Evolutionary conservation across 2,888 invertebrate species (phyloP), one percentile per base, ranked within the genome.

Genomic region (Agelastica alni): DNA sequence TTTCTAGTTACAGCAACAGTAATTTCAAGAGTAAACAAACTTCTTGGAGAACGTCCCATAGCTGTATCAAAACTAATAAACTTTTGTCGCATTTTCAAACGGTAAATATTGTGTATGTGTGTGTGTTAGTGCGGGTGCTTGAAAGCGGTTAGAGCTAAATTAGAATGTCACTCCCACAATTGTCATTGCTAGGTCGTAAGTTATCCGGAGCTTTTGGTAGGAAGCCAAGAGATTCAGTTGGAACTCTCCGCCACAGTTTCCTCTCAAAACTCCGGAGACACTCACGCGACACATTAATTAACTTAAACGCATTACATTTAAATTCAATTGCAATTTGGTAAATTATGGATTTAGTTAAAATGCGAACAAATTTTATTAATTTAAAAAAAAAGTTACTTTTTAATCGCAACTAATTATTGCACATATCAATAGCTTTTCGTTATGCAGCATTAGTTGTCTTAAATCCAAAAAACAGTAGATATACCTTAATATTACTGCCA

Each of bases 261-360:
- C 17, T 12, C 44, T 20, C 44, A 31, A 44, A 32, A 54, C 42
- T 36, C 30, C 22, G 26, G 43, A 41, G 44, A 41, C 49, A 44
- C 54, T 34, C 43, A 31, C 36, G 34, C 56, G 56, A 51, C 46
- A 51, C 51, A 46, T 56, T 56, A 46, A 46, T 55, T 56, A 51
- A 51, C 34, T 22, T 30, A 49, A 51, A 42, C 12, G 31, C 31
- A 18, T 32, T 44, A 31, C 44, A 44, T 44, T 32, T 10, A 14
- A 18, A 31, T 44, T 44, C 12, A 44, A 32, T 44, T 18, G 12
- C 13, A 32, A 17, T 44, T 18, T 31, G 12, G 26, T 7, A 26
- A 26, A 9, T 26, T 26, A 26, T 9, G 26, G 6, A 26, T 26
- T 26, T 26, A 7, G 26, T 26, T 26, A n/a, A n/a, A n/a, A n/a